phyloP scores from a whole-genome alignment of 2,113 vertebrate genomes.

The Poeciliopsis occidentalis region DNA sequence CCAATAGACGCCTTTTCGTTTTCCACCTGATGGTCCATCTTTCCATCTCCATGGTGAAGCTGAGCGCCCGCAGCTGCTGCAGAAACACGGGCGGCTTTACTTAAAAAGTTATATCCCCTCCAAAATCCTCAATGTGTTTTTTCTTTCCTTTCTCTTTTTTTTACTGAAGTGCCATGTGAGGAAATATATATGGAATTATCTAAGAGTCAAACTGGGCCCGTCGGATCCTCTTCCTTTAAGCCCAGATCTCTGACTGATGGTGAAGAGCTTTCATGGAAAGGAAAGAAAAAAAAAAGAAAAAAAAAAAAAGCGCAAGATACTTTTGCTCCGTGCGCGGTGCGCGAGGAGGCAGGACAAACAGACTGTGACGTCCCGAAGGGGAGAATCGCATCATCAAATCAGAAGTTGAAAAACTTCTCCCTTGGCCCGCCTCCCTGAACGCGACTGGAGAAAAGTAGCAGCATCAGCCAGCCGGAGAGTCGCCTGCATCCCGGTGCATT shows the following conservation, averaged over 20 bases:
- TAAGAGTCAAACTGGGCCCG: conserved; percentile 76
- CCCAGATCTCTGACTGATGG: conserved; percentile 85
- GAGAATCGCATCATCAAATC: conserved; percentile 83
- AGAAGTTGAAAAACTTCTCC: conserved; percentile 66
- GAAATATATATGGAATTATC: conserved; percentile 52
- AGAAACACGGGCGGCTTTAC: conserved; percentile 63
- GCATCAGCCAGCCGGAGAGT: conserved; percentile 48
- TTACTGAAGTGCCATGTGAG: conserved; percentile 86
- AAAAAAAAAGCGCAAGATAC: conserved; percentile 70
- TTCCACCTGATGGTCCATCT: conserved; percentile 91
- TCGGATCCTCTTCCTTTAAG: conserved; percentile 78
- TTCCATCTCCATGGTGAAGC: conserved; percentile 84
- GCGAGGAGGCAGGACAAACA: conserved; percentile 86
- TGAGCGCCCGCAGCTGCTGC: conserved; percentile 64
- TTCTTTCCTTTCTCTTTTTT: background rate
- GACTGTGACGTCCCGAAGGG: conserved; percentile 72
- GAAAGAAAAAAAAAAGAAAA: conserved; percentile 1
- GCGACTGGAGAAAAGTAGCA: conserved; percentile 26
- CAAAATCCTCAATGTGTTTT: conserved; percentile 67
- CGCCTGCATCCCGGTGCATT: conserved; percentile 29
- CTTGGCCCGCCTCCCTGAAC: conserved; percentile 78
- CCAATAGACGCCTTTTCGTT: conserved; percentile 88
- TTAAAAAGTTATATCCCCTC: background rate
- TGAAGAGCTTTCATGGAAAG: conserved; percentile 77
- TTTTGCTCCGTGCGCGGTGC: conserved; percentile 81